Evolutionary conservation across 2,888 invertebrate species (phyloP).

Genomic region (Apodemia mormo): DNA sequence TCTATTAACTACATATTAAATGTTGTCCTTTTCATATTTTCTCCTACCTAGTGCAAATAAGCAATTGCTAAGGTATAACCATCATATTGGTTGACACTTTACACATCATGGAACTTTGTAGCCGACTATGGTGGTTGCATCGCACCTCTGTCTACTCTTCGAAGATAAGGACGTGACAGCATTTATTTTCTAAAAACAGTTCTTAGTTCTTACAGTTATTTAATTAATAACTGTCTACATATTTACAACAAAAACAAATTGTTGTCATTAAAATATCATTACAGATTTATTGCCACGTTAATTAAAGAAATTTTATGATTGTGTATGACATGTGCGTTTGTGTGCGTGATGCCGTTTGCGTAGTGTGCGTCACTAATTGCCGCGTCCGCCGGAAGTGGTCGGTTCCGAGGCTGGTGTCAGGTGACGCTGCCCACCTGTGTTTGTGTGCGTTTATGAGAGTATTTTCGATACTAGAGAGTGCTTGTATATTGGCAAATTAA

Average conservation of each 20-base stretch:
- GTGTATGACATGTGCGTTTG: not conserved
- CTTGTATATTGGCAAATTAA: not conserved
- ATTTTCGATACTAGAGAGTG: not conserved
- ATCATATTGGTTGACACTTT: too few relatives aligned
- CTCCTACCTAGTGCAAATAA: too few relatives aligned
- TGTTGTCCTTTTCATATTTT: too few relatives aligned
- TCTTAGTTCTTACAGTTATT: too few relatives aligned
- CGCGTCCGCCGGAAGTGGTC: conserved; percentile 79
- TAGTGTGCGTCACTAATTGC: conserved; percentile 76
- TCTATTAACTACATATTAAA: too few relatives aligned
- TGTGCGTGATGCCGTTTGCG: conserved; percentile 40
- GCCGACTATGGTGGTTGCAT: too few relatives aligned
- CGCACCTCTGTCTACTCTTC: too few relatives aligned
- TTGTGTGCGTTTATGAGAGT: conserved; percentile 22
- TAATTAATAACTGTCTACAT: too few relatives aligned
- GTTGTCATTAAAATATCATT: not conserved
- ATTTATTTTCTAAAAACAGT: too few relatives aligned
- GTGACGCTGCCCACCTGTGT: conserved; percentile 70
- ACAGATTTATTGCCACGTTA: conserved; percentile 9
- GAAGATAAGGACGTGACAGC: too few relatives aligned
- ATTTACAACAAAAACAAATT: conserved; percentile 7
- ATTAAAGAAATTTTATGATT: not conserved
- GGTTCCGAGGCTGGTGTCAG: conserved; percentile 75
- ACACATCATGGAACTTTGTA: too few relatives aligned
- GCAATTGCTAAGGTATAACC: too few relatives aligned